Percentiles rank a stretch among this genome's conserved stretches.
Conservation (phyloP, 2,888 invertebrate species). For the Ophion ventricosus region DNA sequence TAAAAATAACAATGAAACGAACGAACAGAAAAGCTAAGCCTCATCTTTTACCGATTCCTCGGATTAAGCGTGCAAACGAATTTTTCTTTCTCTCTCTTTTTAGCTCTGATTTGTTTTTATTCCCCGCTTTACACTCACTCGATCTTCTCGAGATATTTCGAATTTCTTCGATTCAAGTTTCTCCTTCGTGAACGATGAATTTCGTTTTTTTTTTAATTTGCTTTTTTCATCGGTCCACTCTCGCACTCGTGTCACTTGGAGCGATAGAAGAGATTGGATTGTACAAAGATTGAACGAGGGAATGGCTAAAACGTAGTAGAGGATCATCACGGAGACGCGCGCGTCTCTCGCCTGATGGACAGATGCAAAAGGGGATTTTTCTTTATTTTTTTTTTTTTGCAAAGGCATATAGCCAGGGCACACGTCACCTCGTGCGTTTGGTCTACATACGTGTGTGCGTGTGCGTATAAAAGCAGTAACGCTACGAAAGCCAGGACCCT, state of each 20-base stretch:
- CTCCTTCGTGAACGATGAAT: neutral
- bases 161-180: neutral
- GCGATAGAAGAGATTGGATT: slow-evolving; percentile 13
- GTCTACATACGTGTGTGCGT: slow-evolving; percentile 6
- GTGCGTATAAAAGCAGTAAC: slow-evolving; percentile 8
- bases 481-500: slow-evolving; percentile 43
- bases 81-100: neutral
- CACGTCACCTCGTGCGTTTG: slow-evolving; percentile 60
- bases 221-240: neutral
- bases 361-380: slow-evolving; percentile 60
- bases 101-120: neutral
- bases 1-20: slow-evolving; percentile 16
- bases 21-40: slow-evolving; percentile 2
- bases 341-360: slow-evolving; percentile 52
- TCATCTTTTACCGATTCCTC: neutral
- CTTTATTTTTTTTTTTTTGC: slow-evolving; percentile 60
- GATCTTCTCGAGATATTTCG: neutral
- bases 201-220: neutral
- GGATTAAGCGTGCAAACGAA: neutral
- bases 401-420: slow-evolving; percentile 56
- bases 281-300: slow-evolving; percentile 26
- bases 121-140: no score
- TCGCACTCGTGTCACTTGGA: neutral
- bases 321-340: slow-evolving; percentile 52
- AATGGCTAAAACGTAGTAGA: slow-evolving; percentile 40